phyloP scores from a whole-genome alignment of 2,113 vertebrate species.

The Antennarius striatus region DNA sequence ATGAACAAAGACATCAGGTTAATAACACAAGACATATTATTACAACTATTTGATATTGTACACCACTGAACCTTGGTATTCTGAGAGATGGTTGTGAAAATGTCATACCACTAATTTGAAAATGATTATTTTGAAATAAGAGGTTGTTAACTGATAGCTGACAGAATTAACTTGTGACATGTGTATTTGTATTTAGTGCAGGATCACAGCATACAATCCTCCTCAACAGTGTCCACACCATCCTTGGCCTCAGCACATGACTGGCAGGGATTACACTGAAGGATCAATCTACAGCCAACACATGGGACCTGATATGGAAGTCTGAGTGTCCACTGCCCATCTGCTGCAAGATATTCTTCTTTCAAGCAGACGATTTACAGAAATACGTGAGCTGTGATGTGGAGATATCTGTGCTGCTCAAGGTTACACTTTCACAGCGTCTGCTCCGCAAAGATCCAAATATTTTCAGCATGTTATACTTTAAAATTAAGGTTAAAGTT shows the following conservation, averaged over 20 bases:
- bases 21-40: conserved; percentile 8
- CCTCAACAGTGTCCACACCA: not conserved
- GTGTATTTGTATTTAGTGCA: not conserved
- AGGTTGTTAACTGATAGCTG: too few relatives aligned
- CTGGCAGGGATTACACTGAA: conserved; percentile 28
- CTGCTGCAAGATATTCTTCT: conserved; percentile 14
- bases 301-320: conserved; percentile 5
- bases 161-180: not conserved
- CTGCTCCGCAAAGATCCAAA: conserved; percentile 19
- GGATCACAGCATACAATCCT: conserved; percentile 5
- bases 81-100: too few relatives aligned
- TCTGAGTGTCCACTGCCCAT: conserved; percentile 12
- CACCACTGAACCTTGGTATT: too few relatives aligned
- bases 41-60: too few relatives aligned
- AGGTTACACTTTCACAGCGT: conserved; percentile 12
- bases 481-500: conserved; percentile 17
- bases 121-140: too few relatives aligned
- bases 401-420: conserved; percentile 14
- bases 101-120: too few relatives aligned
- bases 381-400: conserved; percentile 15
- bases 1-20: conserved; percentile 20
- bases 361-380: conserved; percentile 25
- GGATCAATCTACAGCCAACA: conserved; percentile 34
- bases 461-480: conserved; percentile 17
- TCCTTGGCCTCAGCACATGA: conserved; percentile 13